Percentiles rank a stretch among this genome's conserved stretches.
Conservation (phyloP, 2,888 invertebrate species). For the Drosophila algonquin region DNA sequence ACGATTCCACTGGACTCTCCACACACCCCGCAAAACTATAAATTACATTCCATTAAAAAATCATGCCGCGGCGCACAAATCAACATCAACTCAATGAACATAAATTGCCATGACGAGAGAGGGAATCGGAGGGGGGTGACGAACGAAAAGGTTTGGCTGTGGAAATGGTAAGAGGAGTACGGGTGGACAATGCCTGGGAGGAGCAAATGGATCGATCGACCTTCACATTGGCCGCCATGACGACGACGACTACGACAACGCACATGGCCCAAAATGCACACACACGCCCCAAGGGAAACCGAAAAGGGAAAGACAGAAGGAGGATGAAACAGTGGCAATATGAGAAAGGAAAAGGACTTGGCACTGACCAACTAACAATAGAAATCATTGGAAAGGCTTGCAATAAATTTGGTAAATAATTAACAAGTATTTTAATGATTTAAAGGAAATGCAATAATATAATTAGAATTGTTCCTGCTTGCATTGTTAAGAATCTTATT, state of each 20-base stretch:
- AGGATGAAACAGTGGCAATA: too few species aligned
- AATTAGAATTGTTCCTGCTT: too few species aligned
- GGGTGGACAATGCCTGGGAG: conserved; percentile 22
- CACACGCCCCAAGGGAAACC: conserved; percentile 2
- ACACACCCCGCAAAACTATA: conserved; percentile 42
- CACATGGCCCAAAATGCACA: conserved; percentile 56
- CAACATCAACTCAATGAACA: conserved; percentile 77
- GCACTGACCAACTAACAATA: conserved; percentile 24
- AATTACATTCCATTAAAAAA: conserved; percentile 75
- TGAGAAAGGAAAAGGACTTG: conserved; percentile 36
- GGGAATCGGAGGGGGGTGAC: conserved; percentile 4
- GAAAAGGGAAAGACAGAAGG: conserved; percentile 9
- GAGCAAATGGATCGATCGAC: conserved; percentile 65
- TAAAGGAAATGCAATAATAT: neutral
- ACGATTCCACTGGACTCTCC: conserved; percentile 13
- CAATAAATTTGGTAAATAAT: neutral
- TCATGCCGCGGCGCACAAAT: conserved; percentile 71
- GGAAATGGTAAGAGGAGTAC: conserved; percentile 7
- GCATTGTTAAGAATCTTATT: too few species aligned
- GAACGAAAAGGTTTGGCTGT: conserved; percentile 1
- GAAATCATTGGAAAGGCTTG: neutral
- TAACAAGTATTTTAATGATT: neutral
- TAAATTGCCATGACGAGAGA: conserved; percentile 61
- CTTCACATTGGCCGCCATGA: conserved; percentile 74
- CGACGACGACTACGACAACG: conserved; percentile 41